Evolutionary conservation across 2,113 vertebrate species (phyloP).

Genomic region (Pygoscelis adeliae): DNA sequence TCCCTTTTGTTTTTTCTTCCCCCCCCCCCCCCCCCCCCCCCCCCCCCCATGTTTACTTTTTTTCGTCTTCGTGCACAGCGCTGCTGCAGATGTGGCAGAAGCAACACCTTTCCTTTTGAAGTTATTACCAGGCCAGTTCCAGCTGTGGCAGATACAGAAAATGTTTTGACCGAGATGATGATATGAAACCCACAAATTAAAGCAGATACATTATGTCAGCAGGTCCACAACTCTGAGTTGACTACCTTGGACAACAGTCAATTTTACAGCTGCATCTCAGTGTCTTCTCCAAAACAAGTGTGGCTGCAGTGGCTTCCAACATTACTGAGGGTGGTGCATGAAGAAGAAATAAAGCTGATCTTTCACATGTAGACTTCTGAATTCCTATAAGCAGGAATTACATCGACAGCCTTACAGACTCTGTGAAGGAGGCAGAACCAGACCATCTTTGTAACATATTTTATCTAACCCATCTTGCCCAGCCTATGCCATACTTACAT

Average conservation of each 20-base stretch:
- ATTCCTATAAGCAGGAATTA: neutral
- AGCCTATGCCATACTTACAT: neutral
- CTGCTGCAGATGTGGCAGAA: neutral
- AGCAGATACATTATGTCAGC: neutral
- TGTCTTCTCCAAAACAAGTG: neutral
- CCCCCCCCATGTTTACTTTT: neutral
- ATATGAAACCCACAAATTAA: accelerated
- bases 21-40: no score
- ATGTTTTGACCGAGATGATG: accelerated
- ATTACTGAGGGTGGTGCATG: neutral
- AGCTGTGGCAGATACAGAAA: neutral
- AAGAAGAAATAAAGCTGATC: neutral
- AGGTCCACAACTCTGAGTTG: neutral
- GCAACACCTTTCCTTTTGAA: neutral
- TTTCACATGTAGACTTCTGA: neutral
- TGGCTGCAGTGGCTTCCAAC: neutral
- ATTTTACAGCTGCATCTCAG: neutral
- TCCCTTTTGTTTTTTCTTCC: neutral
- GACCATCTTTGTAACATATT: neutral
- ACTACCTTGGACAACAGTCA: neutral
- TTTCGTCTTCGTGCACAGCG: accelerated
- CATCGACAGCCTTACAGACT: neutral
- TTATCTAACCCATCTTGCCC: neutral
- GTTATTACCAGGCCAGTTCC: neutral
- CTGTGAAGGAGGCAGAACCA: neutral